These are phyloP conservation scores for Thymelicus sylvestris DNA, from an alignment of 2,888 invertebrate species.

Conservation along the genomic window DNA sequence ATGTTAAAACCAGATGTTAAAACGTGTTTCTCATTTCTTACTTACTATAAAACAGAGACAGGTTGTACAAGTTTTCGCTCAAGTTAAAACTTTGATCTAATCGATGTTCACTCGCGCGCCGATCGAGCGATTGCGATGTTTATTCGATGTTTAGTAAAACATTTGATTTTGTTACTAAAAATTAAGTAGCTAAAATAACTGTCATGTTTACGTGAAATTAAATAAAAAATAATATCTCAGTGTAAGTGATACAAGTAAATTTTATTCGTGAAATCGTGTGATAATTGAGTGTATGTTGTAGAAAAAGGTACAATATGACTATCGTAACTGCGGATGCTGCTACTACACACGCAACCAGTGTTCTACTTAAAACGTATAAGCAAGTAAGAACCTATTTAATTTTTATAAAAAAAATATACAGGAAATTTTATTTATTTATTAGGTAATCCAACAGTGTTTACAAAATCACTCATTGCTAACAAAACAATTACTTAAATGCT, in stretches of 20 bases:
- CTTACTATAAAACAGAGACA: neutral
- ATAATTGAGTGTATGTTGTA: neutral
- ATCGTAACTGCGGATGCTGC: neutral
- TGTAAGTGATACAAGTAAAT: too few relatives aligned
- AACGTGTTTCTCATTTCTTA: neutral
- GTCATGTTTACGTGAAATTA: too few relatives aligned
- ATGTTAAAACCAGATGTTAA: neutral
- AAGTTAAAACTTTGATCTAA: neutral
- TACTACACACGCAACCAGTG: neutral
- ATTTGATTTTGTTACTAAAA: too few relatives aligned
- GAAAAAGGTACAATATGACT: constrained; percentile 2
- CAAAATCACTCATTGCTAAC: too few relatives aligned
- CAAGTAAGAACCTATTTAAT: constrained; percentile 1
- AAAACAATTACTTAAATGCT: too few relatives aligned
- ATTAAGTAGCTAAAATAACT: too few relatives aligned
- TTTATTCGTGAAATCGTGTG: neutral
- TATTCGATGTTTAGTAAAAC: too few relatives aligned
- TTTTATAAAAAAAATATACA: too few relatives aligned
- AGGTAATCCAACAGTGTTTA: too few relatives aligned
- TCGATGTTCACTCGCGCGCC: neutral
- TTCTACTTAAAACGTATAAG: constrained; percentile 10
- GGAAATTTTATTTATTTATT: too few relatives aligned
- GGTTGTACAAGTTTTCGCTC: neutral
- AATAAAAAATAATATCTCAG: too few relatives aligned
- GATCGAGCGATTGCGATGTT: too few relatives aligned